Percentiles rank a stretch among this genome's conserved stretches.
phyloP scores from a whole-genome alignment of 2,888 invertebrate genomes.

The Dendrolimus pini region DNA sequence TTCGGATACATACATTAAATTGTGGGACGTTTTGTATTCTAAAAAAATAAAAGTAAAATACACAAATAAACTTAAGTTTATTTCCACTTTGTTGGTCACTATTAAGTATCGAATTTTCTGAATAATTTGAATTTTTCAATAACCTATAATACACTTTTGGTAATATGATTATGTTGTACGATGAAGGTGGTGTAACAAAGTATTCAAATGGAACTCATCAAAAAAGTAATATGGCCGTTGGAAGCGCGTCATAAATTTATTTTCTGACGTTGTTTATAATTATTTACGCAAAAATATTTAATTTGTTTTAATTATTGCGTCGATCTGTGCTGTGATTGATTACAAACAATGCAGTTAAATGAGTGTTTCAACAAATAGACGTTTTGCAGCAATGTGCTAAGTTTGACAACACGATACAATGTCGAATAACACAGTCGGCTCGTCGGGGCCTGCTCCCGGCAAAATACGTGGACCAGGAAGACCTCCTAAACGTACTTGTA shows the following conservation, averaged over 20 bases:
- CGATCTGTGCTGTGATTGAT: conserved; percentile 12
- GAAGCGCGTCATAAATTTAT: conserved; percentile 69
- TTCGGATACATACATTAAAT: too few species aligned
- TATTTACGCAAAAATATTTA: conserved; percentile 46
- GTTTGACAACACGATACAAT: conserved; percentile 38
- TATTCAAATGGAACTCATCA: conserved; percentile 6
- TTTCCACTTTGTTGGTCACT: too few species aligned
- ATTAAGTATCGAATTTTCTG: too few species aligned
- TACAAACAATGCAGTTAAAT: conserved; percentile 38
- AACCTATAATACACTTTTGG: too few species aligned
- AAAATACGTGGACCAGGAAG: conserved; percentile 84
- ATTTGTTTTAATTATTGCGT: conserved; percentile 10
- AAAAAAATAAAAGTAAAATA: too few species aligned
- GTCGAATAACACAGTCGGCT: conserved; percentile 73
- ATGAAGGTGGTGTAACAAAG: background rate
- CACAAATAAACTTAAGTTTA: too few species aligned
- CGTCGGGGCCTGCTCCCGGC: conserved; percentile 73
- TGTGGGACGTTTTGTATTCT: too few species aligned
- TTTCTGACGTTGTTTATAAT: conserved; percentile 66
- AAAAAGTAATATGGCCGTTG: conserved; percentile 63
- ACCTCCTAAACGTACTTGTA: conserved; percentile 89
- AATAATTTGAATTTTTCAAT: too few species aligned
- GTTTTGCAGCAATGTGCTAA: conserved; percentile 48
- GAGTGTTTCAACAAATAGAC: conserved; percentile 14
- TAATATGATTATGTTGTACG: too few species aligned